A percentile compares a stretch with the other conserved stretches of the same genome.
phyloP scores from a whole-genome alignment of 2,888 invertebrate species.

The Malachius bipustulatus region DNA sequence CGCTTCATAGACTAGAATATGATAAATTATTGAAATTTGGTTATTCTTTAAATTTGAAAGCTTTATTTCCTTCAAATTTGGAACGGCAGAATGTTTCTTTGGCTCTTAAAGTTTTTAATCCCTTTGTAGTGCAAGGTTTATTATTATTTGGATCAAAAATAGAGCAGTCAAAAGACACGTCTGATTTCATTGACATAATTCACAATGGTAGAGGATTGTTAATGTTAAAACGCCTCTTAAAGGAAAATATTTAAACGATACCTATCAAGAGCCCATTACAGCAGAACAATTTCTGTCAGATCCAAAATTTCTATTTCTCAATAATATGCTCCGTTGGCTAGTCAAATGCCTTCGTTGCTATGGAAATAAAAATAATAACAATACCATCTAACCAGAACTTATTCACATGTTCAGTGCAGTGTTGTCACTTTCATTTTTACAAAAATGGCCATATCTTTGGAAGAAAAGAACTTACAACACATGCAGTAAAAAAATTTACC shows the following conservation, averaged over 20 bases:
- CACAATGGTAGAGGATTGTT: conserved; percentile 12
- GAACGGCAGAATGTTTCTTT: conserved; percentile 4
- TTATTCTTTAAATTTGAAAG: conserved; percentile 4
- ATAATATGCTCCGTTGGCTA: conserved; percentile 5
- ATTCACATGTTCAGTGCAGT: too few species aligned
- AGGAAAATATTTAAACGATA: conserved; percentile 6
- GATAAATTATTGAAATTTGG: conserved; percentile 6
- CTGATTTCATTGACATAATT: conserved; percentile 11
- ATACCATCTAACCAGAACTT: too few species aligned
- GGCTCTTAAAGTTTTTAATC: conserved; percentile 2
- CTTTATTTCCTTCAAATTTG: conserved; percentile 5
- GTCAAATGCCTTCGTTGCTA: too few species aligned
- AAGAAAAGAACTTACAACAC: too few species aligned
- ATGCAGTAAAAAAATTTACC: too few species aligned
- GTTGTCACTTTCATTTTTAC: too few species aligned
- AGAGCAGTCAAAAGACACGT: too few species aligned
- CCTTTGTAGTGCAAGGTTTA: conserved; percentile 6
- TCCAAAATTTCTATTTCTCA: conserved; percentile 3
- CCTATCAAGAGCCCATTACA: conserved; percentile 5
- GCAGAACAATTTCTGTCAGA: conserved; percentile 3
- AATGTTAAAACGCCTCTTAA: conserved; percentile 6
- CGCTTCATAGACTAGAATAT: conserved; percentile 4
- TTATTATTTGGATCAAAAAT: conserved; percentile 5
- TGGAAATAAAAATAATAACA: too few species aligned
- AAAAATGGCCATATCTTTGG: too few species aligned